Base-by-base conservation (phyloP, 2,797 vertebrate species). In the Sylvilagus floridanus region DNA sequence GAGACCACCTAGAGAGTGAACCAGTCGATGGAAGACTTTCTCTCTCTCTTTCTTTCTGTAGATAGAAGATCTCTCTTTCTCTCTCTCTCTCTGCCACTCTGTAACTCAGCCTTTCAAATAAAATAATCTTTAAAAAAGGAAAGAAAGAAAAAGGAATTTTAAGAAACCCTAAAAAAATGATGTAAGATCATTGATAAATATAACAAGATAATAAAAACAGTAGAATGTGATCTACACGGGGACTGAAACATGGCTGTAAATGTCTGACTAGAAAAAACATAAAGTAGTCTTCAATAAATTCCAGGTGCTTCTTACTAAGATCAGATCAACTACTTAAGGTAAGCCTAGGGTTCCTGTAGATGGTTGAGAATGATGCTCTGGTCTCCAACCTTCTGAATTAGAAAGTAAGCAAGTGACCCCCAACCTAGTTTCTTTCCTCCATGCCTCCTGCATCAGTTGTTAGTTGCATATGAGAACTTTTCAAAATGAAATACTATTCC, bases 401-500 rank as follows among this genome's bases (percentile, higher is more conserved):
- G 77, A 92, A 87, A 92, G 52, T 52, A 89, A 92, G 47, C 32
- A 63, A 50, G 4, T 37, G 19, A 50, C 14, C 63, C 22, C 7
- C 82, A 47, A 47, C 37, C 52, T 87, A 10, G 11, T 57, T 69
- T 84, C n/a, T 69, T 72, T 73, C 26, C 22, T 76, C 35, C 17
- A n/a, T 17, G 19, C 32, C 35, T 81, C 32, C 8, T 6, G 26
- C 62, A 37, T 69, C 57, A 37, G 26, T 84, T 83, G 92, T 84
- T 68, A 93, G 75, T 62, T 32, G 35, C 30, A 37, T 35, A 32
- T 24, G 52, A 84, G 28, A 37, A 78, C 79, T 16, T 79, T 21
- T 88, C 90, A 85, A 85, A 82, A 88, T 68, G 26, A 81, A 69
- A 89, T 37, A 28, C 16, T 4, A 35, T 47, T 87, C 62, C 62